Percentiles rank a stretch among this genome's conserved stretches.
Conservation (phyloP, 2,797 vertebrate species). For the Coregonus ussuriensis region DNA sequence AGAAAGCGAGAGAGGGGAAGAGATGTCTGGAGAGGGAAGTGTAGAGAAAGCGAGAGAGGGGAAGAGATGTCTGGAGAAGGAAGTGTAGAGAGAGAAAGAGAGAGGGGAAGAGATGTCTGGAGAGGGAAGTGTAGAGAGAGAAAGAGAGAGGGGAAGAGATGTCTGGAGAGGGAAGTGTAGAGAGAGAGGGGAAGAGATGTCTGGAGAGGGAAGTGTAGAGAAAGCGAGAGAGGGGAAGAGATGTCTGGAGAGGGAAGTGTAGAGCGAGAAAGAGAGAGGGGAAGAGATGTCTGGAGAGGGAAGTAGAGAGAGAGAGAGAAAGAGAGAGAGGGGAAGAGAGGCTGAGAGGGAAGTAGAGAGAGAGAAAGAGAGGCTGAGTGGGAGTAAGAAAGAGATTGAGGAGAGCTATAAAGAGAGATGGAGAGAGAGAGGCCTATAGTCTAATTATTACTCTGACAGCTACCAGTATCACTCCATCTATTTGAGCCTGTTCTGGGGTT, state of each 20-base stretch:
- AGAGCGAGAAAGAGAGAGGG: background rate
- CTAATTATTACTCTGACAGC: constrained; percentile 8
- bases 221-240: background rate
- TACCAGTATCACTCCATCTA: background rate
- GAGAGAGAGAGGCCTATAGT: background rate
- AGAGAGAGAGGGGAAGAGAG: background rate
- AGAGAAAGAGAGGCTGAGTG: constrained; percentile 3
- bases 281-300: background rate
- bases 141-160: background rate
- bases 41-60: background rate
- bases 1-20: background rate
- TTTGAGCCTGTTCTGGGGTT: background rate
- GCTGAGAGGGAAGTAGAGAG: background rate
- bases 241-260: background rate
- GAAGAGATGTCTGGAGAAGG: background rate
- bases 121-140: background rate
- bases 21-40: background rate
- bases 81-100: background rate
- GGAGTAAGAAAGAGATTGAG: background rate
- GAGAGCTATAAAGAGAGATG: background rate
- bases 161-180: background rate
- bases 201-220: background rate
- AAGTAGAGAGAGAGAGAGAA: background rate
- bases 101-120: constrained; percentile 4
- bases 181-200: background rate